Conservation (phyloP, 2,888 invertebrate genomes). For the Phoenoteleia sp. region DNA sequence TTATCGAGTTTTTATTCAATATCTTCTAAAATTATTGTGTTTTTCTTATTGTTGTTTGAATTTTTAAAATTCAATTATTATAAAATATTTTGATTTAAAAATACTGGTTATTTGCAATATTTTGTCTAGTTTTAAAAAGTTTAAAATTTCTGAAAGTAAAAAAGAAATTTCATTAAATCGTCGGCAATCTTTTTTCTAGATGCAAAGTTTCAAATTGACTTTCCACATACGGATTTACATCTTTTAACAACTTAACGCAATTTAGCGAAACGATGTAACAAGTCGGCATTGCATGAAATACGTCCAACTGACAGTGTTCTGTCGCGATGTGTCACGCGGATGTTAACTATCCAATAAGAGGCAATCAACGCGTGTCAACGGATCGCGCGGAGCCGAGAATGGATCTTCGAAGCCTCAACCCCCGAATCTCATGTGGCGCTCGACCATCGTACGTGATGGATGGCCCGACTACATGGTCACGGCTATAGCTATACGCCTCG, state of each 20-base stretch:
- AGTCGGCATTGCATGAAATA: constrained; percentile 56
- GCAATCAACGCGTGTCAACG: constrained; percentile 87
- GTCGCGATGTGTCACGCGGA: constrained; percentile 76
- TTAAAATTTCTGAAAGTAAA: no score
- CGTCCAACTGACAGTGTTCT: constrained; percentile 56
- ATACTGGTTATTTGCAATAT: no score
- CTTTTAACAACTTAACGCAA: constrained; percentile 40
- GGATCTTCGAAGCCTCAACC: constrained; percentile 68
- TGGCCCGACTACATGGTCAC: constrained; percentile 77
- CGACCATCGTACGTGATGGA: constrained; percentile 79
- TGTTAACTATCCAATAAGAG: constrained; percentile 87
- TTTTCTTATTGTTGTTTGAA: no score
- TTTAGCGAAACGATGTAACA: constrained; percentile 20
- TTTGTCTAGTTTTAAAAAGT: no score
- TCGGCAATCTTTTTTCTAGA: no score
- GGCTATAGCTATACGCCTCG: constrained; percentile 79
- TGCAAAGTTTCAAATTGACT: no score
- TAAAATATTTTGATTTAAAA: no score
- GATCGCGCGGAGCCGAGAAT: constrained; percentile 68
- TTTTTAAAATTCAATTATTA: no score
- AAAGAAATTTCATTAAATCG: no score
- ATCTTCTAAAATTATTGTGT: no score
- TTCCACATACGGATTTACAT: not conserved
- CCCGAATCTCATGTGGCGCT: constrained; percentile 52
- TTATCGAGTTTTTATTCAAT: no score